Conservation (phyloP, 2,113 vertebrate species). For the Chionis minor region DNA sequence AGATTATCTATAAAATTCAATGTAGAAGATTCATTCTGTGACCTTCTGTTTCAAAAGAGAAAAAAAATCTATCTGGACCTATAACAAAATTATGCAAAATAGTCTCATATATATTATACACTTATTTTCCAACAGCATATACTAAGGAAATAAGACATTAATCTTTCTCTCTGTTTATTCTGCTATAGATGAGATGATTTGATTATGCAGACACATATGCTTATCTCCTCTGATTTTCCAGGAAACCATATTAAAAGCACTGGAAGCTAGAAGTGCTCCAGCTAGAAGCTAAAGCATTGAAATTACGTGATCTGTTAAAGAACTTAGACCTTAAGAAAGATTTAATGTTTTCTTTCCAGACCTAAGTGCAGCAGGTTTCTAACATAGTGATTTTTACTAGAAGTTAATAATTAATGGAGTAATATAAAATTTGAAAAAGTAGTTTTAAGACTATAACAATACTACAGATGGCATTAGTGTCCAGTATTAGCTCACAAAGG, state of each 20-base stretch:
- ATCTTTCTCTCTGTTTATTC: not conserved
- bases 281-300: not conserved
- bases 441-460: not conserved
- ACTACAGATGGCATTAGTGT: not conserved
- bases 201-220: not conserved
- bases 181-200: not conserved
- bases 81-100: not conserved
- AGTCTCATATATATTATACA: not conserved
- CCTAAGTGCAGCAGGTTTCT: not conserved
- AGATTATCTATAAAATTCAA: not conserved
- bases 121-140: not conserved
- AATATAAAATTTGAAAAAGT: not conserved
- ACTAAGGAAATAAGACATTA: not conserved
- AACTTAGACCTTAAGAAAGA: not conserved
- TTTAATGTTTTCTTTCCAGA: conserved; percentile 8
- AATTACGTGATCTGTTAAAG: not conserved
- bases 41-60: not conserved
- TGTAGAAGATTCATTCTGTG: not conserved
- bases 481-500: not conserved
- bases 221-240: not conserved
- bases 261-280: not conserved
- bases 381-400: not conserved
- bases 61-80: not conserved
- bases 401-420: conserved; percentile 7
- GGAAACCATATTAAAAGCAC: not conserved